phyloP scores from a whole-genome alignment of 2,797 vertebrate species.

The Sebastes cheni region DNA sequence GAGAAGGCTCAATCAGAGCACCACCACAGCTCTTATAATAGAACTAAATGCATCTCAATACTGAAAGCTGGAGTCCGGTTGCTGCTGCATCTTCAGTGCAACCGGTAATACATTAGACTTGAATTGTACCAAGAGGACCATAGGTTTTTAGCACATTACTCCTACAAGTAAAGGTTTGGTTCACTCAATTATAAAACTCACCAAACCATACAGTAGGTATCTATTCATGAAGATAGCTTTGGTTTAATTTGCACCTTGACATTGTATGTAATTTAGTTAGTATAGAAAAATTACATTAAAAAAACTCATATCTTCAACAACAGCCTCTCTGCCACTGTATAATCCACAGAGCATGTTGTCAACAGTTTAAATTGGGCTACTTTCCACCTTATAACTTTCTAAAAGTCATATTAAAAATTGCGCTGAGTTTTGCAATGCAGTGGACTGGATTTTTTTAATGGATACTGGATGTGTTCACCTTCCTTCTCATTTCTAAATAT shows the following conservation, averaged over 20 bases:
- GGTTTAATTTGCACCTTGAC: slow-evolving; percentile 20
- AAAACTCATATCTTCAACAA: neutral
- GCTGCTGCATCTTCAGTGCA: neutral
- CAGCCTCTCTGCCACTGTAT: neutral
- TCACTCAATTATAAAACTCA: neutral
- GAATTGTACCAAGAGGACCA: neutral
- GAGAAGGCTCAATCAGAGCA: neutral
- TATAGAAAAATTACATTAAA: neutral
- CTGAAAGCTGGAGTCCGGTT: neutral
- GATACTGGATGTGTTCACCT: neutral
- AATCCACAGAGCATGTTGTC: neutral
- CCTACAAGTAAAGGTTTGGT: neutral
- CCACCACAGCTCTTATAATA: neutral
- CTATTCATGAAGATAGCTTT: neutral
- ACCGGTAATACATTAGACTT: neutral
- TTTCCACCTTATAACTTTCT: neutral
- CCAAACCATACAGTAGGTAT: neutral
- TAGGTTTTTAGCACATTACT: neutral
- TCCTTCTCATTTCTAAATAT: neutral
- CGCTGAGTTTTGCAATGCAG: neutral
- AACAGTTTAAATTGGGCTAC: neutral
- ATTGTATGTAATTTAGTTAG: slow-evolving; percentile 19
- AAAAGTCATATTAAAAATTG: neutral
- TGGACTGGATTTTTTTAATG: neutral
- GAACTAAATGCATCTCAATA: neutral